Evolutionary conservation across 2,113 vertebrate species (phyloP), one percentile per base, ranked within the genome.

Genomic region (Sinocyclocheilus grahami): DNA sequence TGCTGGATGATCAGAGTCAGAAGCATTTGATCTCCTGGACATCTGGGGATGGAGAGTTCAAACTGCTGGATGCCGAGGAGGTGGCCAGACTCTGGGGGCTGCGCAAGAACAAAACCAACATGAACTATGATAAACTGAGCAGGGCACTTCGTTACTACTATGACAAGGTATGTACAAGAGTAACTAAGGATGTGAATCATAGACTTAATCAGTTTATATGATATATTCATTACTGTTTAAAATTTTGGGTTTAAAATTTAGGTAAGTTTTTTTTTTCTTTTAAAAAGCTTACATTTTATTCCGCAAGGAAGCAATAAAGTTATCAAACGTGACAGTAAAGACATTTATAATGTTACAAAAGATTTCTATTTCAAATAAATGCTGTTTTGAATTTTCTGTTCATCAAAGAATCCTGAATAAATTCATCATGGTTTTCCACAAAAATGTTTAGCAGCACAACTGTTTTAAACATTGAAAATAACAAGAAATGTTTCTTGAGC

Each of bases 81-180:
- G 97, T 97, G 74, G 97, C 96, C 0, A 94, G 97, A 0, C 95
- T 98, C 14, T 98, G 97, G 97, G 97, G 97, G 6, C 95, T 97
- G 13, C 95, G 96, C 85, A 98, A 97, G 91, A 98, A 97, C 92
- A 98, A 98, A 87, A 95, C 95, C 93, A 98, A 97, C 94, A 97
- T 98, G 97, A 97, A 97, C 92, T 98, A 97, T 0, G 97, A 97
- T 93, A 97, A 97, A 85, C 95, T 97, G 86, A 97, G 96, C 94
- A 92, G 96, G 0, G 96, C 96, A 0, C 94, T 97, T 13, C 90
- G 96, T n/a, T 97, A 97, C 93, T 97, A 97, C 93, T 95, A 97
- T 20, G 95, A 97, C 92, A 97, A 97, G 95, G 96, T 96, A 65
- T 67, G 65, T 1, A 16, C 3, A 74, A 4, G 10, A 77, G 27